Conservation (phyloP, 1,140 invertebrate species). For the Drosophila murphyi region DNA sequence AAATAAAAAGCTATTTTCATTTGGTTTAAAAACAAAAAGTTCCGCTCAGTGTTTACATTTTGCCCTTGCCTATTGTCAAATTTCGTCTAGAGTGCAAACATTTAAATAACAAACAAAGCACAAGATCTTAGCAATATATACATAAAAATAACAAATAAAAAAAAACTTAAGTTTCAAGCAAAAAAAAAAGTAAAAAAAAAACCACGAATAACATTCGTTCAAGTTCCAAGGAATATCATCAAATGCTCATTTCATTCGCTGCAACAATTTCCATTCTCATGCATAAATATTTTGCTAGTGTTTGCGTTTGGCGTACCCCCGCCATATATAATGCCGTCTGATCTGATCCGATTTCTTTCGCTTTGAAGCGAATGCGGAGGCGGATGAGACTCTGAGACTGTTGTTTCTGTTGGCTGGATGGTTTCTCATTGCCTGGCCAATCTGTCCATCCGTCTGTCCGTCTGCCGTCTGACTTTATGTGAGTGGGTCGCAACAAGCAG, state of each 20-base stretch:
- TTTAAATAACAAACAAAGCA: conserved; percentile 14
- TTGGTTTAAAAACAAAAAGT: not conserved
- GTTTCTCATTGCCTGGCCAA: conserved; percentile 19
- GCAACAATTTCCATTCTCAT: conserved; percentile 57
- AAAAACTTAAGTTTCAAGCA: conserved; percentile 1
- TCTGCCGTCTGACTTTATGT: conserved; percentile 16
- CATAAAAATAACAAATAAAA: conserved; percentile 15
- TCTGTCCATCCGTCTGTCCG: not conserved
- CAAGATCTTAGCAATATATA: not conserved
- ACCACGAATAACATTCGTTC: conserved; percentile 28
- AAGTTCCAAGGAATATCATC: conserved; percentile 55
- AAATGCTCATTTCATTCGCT: conserved; percentile 56
- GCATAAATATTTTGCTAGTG: conserved; percentile 71
- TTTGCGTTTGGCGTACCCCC: conserved; percentile 11
- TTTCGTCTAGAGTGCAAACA: conserved; percentile 7
- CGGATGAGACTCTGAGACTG: conserved; percentile 6
- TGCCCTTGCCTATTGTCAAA: not conserved
- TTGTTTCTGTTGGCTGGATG: conserved; percentile 10
- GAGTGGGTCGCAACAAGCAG: conserved; percentile 33
- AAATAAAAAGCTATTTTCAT: not conserved
- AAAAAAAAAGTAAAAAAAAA: not conserved
- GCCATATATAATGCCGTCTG: not conserved
- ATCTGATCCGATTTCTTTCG: conserved; percentile 45
- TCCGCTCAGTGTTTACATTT: not conserved
- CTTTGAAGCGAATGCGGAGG: conserved; percentile 6